Base-by-base conservation (phyloP, 2,113 vertebrate genomes). In the Poicephalus meyeri region DNA sequence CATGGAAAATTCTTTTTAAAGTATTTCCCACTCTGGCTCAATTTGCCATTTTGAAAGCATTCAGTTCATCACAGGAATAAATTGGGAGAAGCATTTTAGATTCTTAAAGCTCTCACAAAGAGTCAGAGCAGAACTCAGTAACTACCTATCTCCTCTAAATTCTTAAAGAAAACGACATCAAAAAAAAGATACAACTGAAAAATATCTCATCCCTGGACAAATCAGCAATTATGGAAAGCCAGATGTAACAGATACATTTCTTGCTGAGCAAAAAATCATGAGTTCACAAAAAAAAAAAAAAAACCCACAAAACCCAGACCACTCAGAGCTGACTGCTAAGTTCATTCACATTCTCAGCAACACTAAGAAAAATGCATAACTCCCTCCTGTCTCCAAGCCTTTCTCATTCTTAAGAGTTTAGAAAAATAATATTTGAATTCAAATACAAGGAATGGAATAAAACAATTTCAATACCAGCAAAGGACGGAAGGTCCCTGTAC, bases 311-410 rank as follows among this genome's bases (percentile, higher is more conserved):
- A 71, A 68, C 1, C 3, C 35, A 71, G 23, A 70, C 10, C 41
- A 73, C 21, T 60, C 17, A 65, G 21, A 80, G 25, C 10, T 66
- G 50, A 60, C 33, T 53, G 24, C 1, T 35, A 66, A 33, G 11
- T 71, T 47, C 35, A 61, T 16, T 77, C 46, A 86, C 18, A 2
- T 56, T 50, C 53, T 52, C 44, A 69, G 42, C 42, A 63, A 46
- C 0, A 1, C 7, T 44, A 49, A 65, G 21, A 28, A 63, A 76
- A 86, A 47, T 4, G 13, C 2, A 0, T 14, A 68, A 49, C 24
- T 64, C 23, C 7, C 33, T 82, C 35, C 26, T 69, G 19, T 7
- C 19, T 18, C 12, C 56, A 58, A 16, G 33, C 10, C 60, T 24
- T 21, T 5, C 19, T 77, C 24, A 28, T 80, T 80, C 16, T 70